A percentile compares a stretch with the other conserved stretches of the same genome.
These are phyloP conservation scores for Phyllotreta striolata DNA, from an alignment of 2,888 invertebrate species.

Conservation along the genomic window DNA sequence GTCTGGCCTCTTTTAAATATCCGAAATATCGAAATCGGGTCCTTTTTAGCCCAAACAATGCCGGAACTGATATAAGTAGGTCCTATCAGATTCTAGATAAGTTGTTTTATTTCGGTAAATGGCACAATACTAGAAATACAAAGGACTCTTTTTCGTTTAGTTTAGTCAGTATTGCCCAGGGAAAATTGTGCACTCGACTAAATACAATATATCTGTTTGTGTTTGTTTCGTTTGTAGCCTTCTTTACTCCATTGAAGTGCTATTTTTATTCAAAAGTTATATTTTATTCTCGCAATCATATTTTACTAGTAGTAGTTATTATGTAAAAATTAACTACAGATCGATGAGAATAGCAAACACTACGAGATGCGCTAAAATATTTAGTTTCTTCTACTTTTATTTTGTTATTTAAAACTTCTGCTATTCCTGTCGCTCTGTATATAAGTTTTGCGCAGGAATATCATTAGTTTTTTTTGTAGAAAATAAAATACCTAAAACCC, in stretches of 20 bases:
- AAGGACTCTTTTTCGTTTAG: slow-evolving; percentile 34
- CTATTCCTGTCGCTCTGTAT: background rate
- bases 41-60: slow-evolving; percentile 34
- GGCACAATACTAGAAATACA: slow-evolving; percentile 37
- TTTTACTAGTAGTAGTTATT: too few relatives aligned
- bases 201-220: slow-evolving; percentile 22
- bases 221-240: slow-evolving; percentile 15
- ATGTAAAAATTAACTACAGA: too few relatives aligned
- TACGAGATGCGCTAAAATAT: too few relatives aligned
- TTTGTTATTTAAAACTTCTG: too few relatives aligned
- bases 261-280: too few relatives aligned
- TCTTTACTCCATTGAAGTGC: too few relatives aligned
- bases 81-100: slow-evolving; percentile 41
- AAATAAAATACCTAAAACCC: slow-evolving; percentile 11
- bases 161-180: slow-evolving; percentile 21
- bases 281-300: too few relatives aligned
- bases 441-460: background rate
- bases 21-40: slow-evolving; percentile 30
- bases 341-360: too few relatives aligned
- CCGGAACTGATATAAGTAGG: slow-evolving; percentile 40
- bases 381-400: too few relatives aligned
- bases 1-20: slow-evolving; percentile 33
- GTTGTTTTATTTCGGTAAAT: slow-evolving; percentile 41
- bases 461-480: background rate
- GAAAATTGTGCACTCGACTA: slow-evolving; percentile 29